phyloP scores from a whole-genome alignment of 2,888 invertebrate genomes.

The Drosophila robusta region DNA sequence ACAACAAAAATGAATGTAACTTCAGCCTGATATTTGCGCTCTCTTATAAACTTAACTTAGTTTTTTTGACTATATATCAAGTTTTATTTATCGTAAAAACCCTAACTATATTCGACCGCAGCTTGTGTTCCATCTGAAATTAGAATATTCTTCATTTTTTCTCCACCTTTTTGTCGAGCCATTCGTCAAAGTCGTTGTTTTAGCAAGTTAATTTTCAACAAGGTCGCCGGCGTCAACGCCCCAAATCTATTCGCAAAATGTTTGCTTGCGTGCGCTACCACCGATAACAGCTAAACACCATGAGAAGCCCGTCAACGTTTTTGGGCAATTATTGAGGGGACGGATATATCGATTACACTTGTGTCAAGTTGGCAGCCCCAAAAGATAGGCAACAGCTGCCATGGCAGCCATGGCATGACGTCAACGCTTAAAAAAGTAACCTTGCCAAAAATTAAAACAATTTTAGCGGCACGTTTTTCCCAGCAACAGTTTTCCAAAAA shows the following conservation, averaged over 20 bases:
- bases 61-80: neutral
- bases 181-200: slow-evolving; percentile 26
- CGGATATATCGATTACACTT: slow-evolving; percentile 41
- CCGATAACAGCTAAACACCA: slow-evolving; percentile 39
- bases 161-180: slow-evolving; percentile 40
- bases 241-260: slow-evolving; percentile 17
- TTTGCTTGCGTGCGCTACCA: slow-evolving; percentile 48
- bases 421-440: slow-evolving; percentile 29
- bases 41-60: slow-evolving; percentile 36
- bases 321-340: slow-evolving; percentile 18
- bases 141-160: slow-evolving; percentile 35
- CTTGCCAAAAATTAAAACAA: slow-evolving; percentile 50
- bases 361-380: slow-evolving; percentile 29
- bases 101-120: slow-evolving; percentile 43
- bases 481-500: slow-evolving; percentile 33
- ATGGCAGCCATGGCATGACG: slow-evolving; percentile 35
- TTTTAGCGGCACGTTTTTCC: slow-evolving; percentile 38
- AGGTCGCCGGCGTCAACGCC: slow-evolving; percentile 37
- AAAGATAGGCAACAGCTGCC: slow-evolving; percentile 54
- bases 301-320: slow-evolving; percentile 37
- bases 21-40: slow-evolving; percentile 35
- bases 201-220: slow-evolving; percentile 31
- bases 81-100: slow-evolving; percentile 13
- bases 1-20: slow-evolving; percentile 17
- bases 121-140: slow-evolving; percentile 63